These are phyloP conservation scores for Micrasema longulum DNA, from an alignment of 1,140 invertebrate species.

Conservation along the genomic window DNA sequence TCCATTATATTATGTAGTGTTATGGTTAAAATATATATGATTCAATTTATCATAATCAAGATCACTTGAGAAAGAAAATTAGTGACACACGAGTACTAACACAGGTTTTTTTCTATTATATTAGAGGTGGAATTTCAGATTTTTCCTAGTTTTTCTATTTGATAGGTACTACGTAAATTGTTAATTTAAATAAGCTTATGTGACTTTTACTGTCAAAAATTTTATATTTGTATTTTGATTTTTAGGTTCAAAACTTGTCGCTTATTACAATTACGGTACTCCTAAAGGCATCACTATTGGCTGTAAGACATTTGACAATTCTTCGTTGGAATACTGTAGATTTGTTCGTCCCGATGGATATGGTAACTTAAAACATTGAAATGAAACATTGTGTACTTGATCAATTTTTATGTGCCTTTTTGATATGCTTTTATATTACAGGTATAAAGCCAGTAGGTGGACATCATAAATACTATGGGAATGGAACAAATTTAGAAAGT, in stretches of 20 bases:
- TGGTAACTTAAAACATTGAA: slow-evolving; percentile 27
- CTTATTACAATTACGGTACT: background rate
- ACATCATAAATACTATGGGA: background rate
- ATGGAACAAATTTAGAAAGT: background rate
- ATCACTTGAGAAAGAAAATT: no score
- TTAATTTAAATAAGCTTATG: no score
- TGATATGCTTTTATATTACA: background rate
- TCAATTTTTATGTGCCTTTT: background rate
- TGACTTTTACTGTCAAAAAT: no score
- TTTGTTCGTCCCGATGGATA: slow-evolving; percentile 50
- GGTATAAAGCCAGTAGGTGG: background rate
- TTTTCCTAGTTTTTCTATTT: no score
- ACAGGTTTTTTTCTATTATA: no score
- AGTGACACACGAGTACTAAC: no score
- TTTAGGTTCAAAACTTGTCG: slow-evolving; percentile 1
- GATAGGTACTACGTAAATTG: no score
- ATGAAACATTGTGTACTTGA: background rate
- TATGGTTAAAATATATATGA: no score
- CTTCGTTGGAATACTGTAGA: slow-evolving; percentile 50
- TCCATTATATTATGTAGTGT: no score
- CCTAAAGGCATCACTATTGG: background rate
- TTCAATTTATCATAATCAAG: no score
- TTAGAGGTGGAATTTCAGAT: no score
- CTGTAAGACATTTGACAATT: slow-evolving; percentile 49
- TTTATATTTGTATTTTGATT: slow-evolving; percentile 18